Base-by-base conservation (phyloP, 2,113 vertebrate species). In the Cephalopholis sonnerati region DNA sequence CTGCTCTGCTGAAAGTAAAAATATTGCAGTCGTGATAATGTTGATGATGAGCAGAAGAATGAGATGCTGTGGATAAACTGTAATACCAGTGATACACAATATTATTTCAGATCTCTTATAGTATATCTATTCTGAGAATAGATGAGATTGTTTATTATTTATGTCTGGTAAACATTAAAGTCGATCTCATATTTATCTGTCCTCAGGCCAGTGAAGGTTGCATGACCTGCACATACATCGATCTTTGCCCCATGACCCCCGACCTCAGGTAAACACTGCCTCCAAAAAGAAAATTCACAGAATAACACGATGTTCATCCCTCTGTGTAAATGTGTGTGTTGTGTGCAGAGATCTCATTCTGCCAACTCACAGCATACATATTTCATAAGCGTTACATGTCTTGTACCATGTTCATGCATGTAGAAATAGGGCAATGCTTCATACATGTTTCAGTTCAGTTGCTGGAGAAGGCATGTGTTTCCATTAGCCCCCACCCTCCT, bases 141-240 rank as follows among this genome's bases (percentile, higher is more conserved):
- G 5, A 27, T 24, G 11, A 50, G 4, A 25, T 62, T 39, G 4
- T 41, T 68, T 18, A 5, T 24, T 29, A 64, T 29, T 25, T 7
- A 44, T 29, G 32, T 18, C 12, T 12, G 3, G 7, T 17, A 3
- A 66, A 68, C 66, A 44, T 12, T 68, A 51, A 46, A 57, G 3
- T n/a, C 27, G 0, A 22, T 77, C 1, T 64, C 27, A 27, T 61
- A 18, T 6, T 79, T 64, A 17, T 25, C 32, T 72, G 1, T 84
- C 69, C 71, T 50, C 88, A 98, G 98, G 93, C 95, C 36, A 96
- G 91, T 93, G 96, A 96, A 87, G 88, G 73, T 7, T 46, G 77
- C 44, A 78, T 87, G 63, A 91, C 85, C 63, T 93, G 83, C 83
- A 91, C 84, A 76, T 95, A 94, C 83, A 87, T 95, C 77, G 95